A percentile compares a stretch with the other conserved stretches of the same genome.
Conservation (phyloP, 2,113 vertebrate genomes). For the Cyprinodon variegatus region DNA sequence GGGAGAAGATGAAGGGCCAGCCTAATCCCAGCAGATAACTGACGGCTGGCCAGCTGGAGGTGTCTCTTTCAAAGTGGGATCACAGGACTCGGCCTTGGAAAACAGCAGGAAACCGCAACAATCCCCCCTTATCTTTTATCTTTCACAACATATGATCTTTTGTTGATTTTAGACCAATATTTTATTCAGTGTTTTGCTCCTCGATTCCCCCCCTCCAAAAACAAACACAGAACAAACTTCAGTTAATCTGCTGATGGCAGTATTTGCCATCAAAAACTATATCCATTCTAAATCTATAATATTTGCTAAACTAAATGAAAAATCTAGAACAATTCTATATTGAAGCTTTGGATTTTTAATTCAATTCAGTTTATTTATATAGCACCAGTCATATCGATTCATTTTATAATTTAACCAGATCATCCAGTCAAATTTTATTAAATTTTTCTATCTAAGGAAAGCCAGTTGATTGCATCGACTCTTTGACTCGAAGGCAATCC, state of each 20-base stretch:
- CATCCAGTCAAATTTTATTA: no score
- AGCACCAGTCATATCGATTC: no score
- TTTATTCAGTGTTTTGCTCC: not conserved
- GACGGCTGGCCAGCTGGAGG: conserved; percentile 9
- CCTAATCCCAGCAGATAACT: conserved; percentile 56
- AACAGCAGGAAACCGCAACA: conserved; percentile 21
- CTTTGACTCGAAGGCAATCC: no score
- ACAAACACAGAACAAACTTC: not conserved
- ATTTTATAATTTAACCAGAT: no score
- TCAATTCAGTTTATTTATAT: no score
- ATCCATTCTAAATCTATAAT: no score
- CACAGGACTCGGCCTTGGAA: not conserved
- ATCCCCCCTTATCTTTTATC: not conserved
- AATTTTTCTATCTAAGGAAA: no score
- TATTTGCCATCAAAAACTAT: no score
- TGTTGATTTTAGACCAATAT: not conserved
- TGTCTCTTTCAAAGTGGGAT: conserved; percentile 13
- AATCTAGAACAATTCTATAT: not conserved
- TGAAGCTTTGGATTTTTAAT: not conserved
- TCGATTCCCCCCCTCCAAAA: not conserved
- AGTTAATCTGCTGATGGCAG: not conserved
- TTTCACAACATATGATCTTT: not conserved
- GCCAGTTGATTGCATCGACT: no score
- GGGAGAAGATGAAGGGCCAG: conserved; percentile 36
- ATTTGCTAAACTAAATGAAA: not conserved